Evolutionary conservation across 2,888 invertebrate genomes (phyloP).

Genomic region (Petrolisthes manimaculis): DNA sequence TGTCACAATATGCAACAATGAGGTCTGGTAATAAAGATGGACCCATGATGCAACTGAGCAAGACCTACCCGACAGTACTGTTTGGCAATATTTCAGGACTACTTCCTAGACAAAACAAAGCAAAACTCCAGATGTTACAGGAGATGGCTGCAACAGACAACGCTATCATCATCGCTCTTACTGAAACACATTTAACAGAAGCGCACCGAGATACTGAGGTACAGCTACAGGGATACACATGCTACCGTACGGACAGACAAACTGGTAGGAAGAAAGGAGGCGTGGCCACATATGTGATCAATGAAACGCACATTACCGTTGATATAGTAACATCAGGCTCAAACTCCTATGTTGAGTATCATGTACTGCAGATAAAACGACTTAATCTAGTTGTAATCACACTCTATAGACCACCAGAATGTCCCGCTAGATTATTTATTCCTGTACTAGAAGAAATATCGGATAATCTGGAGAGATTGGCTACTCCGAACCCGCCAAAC

Average conservation of each 20-base stretch:
- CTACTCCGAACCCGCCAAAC: too few species aligned
- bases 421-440: not conserved
- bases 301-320: not conserved
- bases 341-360: not conserved
- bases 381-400: not conserved
- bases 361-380: not conserved
- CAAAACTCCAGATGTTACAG: not conserved
- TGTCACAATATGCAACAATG: not conserved
- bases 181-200: not conserved
- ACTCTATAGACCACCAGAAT: constrained; percentile 6
- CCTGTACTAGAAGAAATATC: not conserved
- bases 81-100: constrained; percentile 19
- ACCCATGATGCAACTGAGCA: not conserved
- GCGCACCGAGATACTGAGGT: not conserved
- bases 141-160: not conserved
- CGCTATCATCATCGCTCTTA: not conserved
- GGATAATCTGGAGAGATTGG: too few species aligned
- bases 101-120: not conserved
- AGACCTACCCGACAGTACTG: not conserved
- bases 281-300: not conserved
- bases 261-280: constrained; percentile 3
- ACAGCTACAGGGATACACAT: not conserved
- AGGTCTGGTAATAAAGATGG: not conserved
- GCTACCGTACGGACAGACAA: not conserved
- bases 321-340: constrained; percentile 8